Evolutionary conservation across 1,140 invertebrate genomes (phyloP), one percentile per base, ranked within the genome.

Genomic region (Chionoecetes opilio): DNA sequence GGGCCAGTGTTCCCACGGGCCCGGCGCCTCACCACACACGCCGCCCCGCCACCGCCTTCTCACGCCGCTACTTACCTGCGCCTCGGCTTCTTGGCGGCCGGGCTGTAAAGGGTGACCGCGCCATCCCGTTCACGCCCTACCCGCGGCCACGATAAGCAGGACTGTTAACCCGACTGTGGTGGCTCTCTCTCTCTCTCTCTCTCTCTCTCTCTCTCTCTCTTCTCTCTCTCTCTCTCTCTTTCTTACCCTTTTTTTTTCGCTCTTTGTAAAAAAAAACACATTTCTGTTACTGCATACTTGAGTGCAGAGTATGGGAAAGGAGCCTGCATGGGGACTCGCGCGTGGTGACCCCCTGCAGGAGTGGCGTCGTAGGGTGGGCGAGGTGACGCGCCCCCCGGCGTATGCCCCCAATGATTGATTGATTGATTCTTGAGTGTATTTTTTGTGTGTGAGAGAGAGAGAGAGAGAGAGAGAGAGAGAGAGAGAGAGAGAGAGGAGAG

Each of bases 51-150:
- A n/a, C n/a, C 84, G 35, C 84, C 0, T 86, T 91, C 90, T 91
- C 90, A 91, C 90, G 89, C 89, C n/a, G 53, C 14, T 75, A 21
- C 53, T 37, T 92, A 92, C 90, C 90, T 92, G 90, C 41, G 53
- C 29, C 53, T 82, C 90, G 0, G 90, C 90, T 92, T 82, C 90
- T 92, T 17, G 53, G 90, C 35, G 34, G 0, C 31, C 53, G 11
- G 90, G 90, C 53, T 34, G 63, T 53, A 82, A 92, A 92, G 17
- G 26, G 31, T 63, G 90, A 92, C 90, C 90, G 37, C 37, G 1
- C 37, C 63, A 82, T 63, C 90, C 90, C 53, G 9, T 35, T 31
- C 89, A n/a, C 21, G n/a, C 41, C n/a, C 11, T 0, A 17, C 46
- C 46, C 46, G 46, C 46, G 21, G 46, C 46, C 53, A n/a, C 37